These are phyloP conservation scores for Fistularia commersonii DNA, from an alignment of 2,797 vertebrate genomes.

Conservation along the genomic window DNA sequence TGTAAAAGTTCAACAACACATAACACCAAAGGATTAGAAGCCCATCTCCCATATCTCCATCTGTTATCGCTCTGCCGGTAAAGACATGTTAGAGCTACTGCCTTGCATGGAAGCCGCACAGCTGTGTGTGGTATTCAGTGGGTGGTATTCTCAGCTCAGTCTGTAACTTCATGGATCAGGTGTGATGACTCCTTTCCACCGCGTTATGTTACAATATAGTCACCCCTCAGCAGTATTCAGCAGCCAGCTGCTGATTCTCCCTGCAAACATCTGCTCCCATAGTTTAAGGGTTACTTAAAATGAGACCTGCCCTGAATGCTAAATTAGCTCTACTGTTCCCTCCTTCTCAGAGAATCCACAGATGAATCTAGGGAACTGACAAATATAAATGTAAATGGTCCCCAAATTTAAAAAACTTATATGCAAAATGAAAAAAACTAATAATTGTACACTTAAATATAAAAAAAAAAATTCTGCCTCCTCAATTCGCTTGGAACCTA, in stretches of 20 bases:
- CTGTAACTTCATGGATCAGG: conserved; percentile 65
- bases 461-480: too few relatives aligned
- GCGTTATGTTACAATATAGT: conserved; percentile 46
- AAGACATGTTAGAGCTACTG: conserved; percentile 29
- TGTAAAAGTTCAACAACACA: conserved; percentile 35
- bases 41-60: conserved; percentile 42
- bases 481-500: too few relatives aligned
- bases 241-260: conserved; percentile 45
- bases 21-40: conserved; percentile 33
- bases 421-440: too few relatives aligned
- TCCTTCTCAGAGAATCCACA: conserved; percentile 28
- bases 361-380: conserved; percentile 47
- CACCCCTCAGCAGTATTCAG: conserved; percentile 26
- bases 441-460: too few relatives aligned
- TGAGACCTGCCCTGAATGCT: conserved; percentile 52
- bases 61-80: conserved; percentile 58
- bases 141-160: conserved; percentile 64
- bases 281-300: conserved; percentile 55
- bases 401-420: too few relatives aligned
- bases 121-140: conserved; percentile 73
- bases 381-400: conserved; percentile 9
- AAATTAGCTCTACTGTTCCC: conserved; percentile 54
- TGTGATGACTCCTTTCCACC: conserved; percentile 63
- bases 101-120: conserved; percentile 37
- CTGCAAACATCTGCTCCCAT: conserved; percentile 55